Base-by-base conservation (phyloP, 2,797 vertebrate species). In the Alectoris magna region DNA sequence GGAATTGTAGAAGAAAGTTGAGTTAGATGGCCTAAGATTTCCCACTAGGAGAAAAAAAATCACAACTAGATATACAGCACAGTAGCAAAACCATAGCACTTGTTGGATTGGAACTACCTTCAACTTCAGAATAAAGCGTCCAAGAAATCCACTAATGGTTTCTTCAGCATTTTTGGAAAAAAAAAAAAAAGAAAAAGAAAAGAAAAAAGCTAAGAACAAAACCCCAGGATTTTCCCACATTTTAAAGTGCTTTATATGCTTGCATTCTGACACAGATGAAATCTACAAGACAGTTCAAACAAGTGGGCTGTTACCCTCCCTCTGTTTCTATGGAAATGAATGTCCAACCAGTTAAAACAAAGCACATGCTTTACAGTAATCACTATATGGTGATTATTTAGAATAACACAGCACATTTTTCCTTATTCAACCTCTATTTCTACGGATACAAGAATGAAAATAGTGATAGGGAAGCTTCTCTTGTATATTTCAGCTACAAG, bases 321-420 rank as follows among this genome's bases (percentile, higher is more conserved):
- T 59, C 85, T 72, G 92, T 97, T 97, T 97, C 96, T 96, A 93
- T 95, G 93, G 95, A 94, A 97, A 96, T 96, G 48, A 80, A 90
- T 66, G 85, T 91, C 85, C 90, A 70, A 66, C 39, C 6, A 1
- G n/a, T 80, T 95, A 86, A 96, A 97, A 94, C 80, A 94, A 94
- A 95, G 70, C 55, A 56, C 63, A 77, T 48, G 44, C 60, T 90
- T 93, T 91, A 83, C 86, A 94, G 76, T 93, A 96, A 95, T 90
- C 72, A 82, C 55, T 84, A 70, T 89, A 96, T 94, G 39, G 84
- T 4, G 16, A 91, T 96, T 95, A 84, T 95, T 96, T 94, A 85
- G 96, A 96, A 90, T 62, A 94, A 85, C 53, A 29, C 72, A 85
- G 56, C 8, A 22, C 56, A 15, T 92, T 93, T 96, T 97, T 95